Evolutionary conservation across 1,140 invertebrate species (phyloP).

Genomic region (Zaprionus camerounensis): DNA sequence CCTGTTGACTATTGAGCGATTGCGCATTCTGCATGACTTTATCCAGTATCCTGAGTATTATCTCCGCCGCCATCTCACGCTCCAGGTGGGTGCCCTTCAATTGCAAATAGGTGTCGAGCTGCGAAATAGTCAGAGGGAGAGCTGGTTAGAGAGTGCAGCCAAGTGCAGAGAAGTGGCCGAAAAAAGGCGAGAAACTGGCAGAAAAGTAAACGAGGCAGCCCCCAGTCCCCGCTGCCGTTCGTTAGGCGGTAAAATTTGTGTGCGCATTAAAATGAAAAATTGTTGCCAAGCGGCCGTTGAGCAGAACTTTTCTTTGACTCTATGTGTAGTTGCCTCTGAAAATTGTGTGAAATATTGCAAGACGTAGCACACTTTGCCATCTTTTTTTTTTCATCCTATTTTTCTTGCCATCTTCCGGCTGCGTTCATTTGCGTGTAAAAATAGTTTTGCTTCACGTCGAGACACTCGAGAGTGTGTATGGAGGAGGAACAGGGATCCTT

Average conservation of each 20-base stretch:
- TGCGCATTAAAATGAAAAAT: constrained; percentile 84
- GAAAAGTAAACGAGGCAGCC: constrained; percentile 10
- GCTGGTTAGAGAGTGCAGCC: constrained; percentile 14
- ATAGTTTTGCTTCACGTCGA: constrained; percentile 51
- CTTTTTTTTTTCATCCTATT: constrained; percentile 1
- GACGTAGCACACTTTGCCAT: constrained; percentile 27
- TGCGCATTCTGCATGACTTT: constrained; percentile 84
- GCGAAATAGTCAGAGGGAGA: constrained; percentile 64
- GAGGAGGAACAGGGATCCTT: constrained; percentile 13
- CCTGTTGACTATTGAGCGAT: constrained; percentile 84
- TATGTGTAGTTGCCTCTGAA: constrained; percentile 49
- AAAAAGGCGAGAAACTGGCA: constrained; percentile 11
- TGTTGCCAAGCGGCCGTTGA: constrained; percentile 63
- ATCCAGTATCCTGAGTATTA: constrained; percentile 82
- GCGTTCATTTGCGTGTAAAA: constrained; percentile 76
- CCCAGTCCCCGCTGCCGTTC: constrained; percentile 48
- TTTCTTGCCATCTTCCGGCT: constrained; percentile 29
- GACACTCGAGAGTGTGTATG: constrained; percentile 22
- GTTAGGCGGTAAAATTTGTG: constrained; percentile 80
- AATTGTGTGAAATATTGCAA: constrained; percentile 80
- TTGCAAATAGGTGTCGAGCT: constrained; percentile 83
- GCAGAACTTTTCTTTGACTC: constrained; percentile 66
- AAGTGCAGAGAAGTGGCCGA: constrained; percentile 47
- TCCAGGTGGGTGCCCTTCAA: constrained; percentile 83
- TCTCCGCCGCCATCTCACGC: constrained; percentile 84